Evolutionary conservation across 2,113 vertebrate species (phyloP).

Genomic region (Irena cyanogastra): DNA sequence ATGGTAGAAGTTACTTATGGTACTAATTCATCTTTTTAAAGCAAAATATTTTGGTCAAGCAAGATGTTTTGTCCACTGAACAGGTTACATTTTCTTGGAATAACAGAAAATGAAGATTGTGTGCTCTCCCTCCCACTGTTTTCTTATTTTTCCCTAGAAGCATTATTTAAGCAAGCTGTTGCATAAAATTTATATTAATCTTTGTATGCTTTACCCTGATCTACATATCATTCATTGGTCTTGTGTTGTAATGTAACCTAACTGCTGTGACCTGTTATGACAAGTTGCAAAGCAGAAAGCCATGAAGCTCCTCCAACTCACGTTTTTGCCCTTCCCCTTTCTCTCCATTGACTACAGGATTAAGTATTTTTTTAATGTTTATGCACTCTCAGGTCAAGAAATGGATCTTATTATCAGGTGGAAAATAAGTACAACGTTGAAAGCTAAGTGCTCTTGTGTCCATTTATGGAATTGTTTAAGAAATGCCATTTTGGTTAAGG

Average conservation of each 20-base stretch:
- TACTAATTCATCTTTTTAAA: not conserved
- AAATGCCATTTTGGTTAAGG: slow-evolving; percentile 21
- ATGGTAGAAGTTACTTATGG: not conserved
- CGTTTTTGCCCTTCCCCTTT: not conserved
- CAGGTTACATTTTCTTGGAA: not conserved
- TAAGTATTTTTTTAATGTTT: slow-evolving; percentile 13
- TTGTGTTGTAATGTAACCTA: not conserved
- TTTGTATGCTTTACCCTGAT: not conserved
- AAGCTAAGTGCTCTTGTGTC: not conserved
- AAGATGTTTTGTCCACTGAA: not conserved
- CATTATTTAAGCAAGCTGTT: slow-evolving; percentile 9
- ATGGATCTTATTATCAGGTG: not conserved
- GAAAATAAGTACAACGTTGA: not conserved
- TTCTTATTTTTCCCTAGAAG: not conserved
- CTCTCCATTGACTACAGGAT: not conserved
- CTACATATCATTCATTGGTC: not conserved
- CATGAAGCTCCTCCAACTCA: not conserved
- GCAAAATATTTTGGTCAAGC: not conserved
- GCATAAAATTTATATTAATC: not conserved
- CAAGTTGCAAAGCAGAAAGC: not conserved
- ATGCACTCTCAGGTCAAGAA: slow-evolving; percentile 8
- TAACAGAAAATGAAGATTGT: not conserved
- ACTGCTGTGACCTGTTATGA: not conserved
- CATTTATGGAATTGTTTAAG: slow-evolving; percentile 46
- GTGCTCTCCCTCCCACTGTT: not conserved